Evolutionary conservation across 2,888 invertebrate species (phyloP), one percentile per base, ranked within the genome.

Genomic region (Melieria crassipennis): DNA sequence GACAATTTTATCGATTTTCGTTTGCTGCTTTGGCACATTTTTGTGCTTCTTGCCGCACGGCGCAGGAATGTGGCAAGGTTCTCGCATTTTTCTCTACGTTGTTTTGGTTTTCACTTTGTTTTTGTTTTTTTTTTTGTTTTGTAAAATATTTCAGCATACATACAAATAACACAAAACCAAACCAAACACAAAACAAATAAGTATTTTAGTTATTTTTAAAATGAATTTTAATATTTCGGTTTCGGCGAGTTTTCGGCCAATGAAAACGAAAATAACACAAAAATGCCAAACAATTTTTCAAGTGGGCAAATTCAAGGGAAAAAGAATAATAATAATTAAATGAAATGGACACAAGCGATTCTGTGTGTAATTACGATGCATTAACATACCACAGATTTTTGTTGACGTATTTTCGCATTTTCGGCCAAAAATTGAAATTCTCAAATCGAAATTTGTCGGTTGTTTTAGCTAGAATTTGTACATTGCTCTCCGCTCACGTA

Each of bases 331-430:
- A 43, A 46, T 42, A 63, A 13, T 7, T n/a, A 57, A 16, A 42
- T n/a, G n/a, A 13, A 46, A 61, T 47, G 70, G 45, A 50, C 50
- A 43, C 30, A 62, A 46, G 46, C 62, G 16, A 63, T 45, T 48
- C 13, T 63, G n/a, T 52, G 9, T 42, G 30, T 30, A 70, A 70
- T 70, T 66, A 65, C 71, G 65, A 61, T 52, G 56, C 65, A 70
- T 72, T 74, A 57, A 58, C 80, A 81, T 82, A 80, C 81, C 81
- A 78, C 72, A 78, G 79, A 81, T 83, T 79, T 77, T 83, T 81
- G 82, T 82, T 82, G 83, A 82, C 83, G 81, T 81, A 81, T 76
- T 78, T 77, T 75, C 52, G 65, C 66, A 52, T 72, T 57, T 66
- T 46, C 30, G 30, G 30, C 30, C 30, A 30, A 30, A 30, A 11